phyloP scores from a whole-genome alignment of 2,113 vertebrate species.

The Phalacrocorax aristotelis region DNA sequence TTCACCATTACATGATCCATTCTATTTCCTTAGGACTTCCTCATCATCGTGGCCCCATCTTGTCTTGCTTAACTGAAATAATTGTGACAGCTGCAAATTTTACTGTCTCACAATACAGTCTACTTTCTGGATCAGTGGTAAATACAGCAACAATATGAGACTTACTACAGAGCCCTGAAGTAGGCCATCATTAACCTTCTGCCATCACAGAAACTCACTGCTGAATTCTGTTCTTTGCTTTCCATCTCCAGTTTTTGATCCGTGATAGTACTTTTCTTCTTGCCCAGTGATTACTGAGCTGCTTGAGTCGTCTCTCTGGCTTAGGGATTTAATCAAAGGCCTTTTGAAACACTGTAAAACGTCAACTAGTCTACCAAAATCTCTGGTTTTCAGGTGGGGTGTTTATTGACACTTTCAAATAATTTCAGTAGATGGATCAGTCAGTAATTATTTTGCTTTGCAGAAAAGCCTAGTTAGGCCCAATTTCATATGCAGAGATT shows the following conservation, averaged over 20 bases:
- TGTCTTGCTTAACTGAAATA: conserved; percentile 6
- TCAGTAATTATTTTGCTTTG: not conserved
- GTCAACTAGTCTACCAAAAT: not conserved
- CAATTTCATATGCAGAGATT: not conserved
- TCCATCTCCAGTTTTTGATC: not conserved
- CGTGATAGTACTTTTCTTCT: not conserved
- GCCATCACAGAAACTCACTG: not conserved
- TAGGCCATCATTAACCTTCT: not conserved
- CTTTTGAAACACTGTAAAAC: not conserved
- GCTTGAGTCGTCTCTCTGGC: not conserved
- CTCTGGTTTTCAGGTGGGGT: not conserved
- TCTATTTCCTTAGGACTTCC: not conserved
- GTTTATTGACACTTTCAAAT: not conserved
- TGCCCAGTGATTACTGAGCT: not conserved
- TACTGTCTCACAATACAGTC: not conserved
- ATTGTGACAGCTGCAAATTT: conserved; percentile 19
- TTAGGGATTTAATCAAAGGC: not conserved
- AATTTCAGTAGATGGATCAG: not conserved
- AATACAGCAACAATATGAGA: not conserved
- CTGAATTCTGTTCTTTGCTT: conserved; percentile 38
- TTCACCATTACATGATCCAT: not conserved
- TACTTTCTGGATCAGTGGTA: not conserved
- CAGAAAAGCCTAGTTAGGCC: not conserved
- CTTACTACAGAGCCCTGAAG: not conserved
- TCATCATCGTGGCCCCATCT: not conserved